Evolutionary conservation across 2,797 vertebrate species (phyloP).

Genomic region (Intellagama lesueurii): DNA sequence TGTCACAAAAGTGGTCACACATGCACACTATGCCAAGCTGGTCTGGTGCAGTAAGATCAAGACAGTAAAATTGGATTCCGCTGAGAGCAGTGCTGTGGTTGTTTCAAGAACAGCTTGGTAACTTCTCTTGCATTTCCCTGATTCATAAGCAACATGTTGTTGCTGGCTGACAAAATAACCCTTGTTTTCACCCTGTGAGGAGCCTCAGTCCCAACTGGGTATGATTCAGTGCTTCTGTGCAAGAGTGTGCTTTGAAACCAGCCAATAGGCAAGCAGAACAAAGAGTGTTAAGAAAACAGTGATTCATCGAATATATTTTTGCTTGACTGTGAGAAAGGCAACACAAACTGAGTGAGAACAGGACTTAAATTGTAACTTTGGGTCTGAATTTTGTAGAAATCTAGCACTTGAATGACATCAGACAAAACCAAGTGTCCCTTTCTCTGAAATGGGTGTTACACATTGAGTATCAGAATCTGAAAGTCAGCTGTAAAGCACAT

Average conservation of each 20-base stretch:
- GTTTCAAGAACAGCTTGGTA: constrained; percentile 45
- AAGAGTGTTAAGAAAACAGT: constrained; percentile 40
- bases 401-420: constrained; percentile 36
- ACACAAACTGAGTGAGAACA: neutral
- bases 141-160: constrained; percentile 44
- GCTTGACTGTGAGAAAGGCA: rapidly evolving
- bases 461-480: neutral
- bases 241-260: neutral
- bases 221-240: constrained; percentile 1
- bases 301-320: neutral
- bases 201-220: constrained; percentile 44
- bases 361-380: constrained; percentile 21
- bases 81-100: constrained; percentile 31
- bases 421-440: constrained; percentile 18
- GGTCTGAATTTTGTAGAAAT: constrained; percentile 35
- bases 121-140: constrained; percentile 49
- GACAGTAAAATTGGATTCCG: constrained; percentile 18
- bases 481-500: constrained; percentile 1
- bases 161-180: constrained; percentile 36
- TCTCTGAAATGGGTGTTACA: constrained; percentile 7
- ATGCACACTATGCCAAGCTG: neutral
- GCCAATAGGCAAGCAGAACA: constrained; percentile 18
- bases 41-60: constrained; percentile 16
- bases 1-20: neutral
- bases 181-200: constrained; percentile 41